These are phyloP conservation scores for Nannospalax galili DNA, from an alignment of 2,113 vertebrate genomes.

Conservation along the genomic window DNA sequence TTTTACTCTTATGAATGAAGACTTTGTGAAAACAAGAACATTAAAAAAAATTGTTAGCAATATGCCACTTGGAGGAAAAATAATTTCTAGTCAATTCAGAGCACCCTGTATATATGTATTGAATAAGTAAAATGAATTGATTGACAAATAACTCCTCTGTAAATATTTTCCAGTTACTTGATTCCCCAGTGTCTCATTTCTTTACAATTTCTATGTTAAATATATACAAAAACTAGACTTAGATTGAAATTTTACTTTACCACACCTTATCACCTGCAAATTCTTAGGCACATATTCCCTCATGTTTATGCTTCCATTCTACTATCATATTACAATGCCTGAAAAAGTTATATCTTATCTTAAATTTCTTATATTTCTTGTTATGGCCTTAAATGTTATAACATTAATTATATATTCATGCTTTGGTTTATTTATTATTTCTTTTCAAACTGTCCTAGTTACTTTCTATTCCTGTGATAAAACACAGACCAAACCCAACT, in stretches of 20 bases:
- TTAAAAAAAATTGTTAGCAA: neutral
- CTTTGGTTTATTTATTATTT: neutral
- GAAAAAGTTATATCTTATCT: neutral
- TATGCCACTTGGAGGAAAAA: neutral
- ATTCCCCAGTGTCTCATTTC: neutral
- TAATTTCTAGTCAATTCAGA: slow-evolving; percentile 32
- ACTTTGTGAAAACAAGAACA: neutral
- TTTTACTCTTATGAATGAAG: slow-evolving; percentile 33
- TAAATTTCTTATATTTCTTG: neutral
- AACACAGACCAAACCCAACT: too few relatives aligned
- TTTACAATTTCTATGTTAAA: neutral
- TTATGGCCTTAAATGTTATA: neutral
- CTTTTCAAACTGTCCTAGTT: neutral
- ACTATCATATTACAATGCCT: neutral
- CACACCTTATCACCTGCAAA: neutral
- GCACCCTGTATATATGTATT: neutral
- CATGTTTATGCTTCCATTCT: neutral
- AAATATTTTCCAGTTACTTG: neutral
- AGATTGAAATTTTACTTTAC: neutral
- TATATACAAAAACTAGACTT: neutral
- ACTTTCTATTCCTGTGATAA: too few relatives aligned
- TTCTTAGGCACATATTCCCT: neutral
- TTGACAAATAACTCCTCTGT: neutral
- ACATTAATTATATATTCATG: neutral
- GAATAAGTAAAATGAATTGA: neutral